phyloP scores from a whole-genome alignment of 2,888 invertebrate species.

The Capitulum mitella region DNA sequence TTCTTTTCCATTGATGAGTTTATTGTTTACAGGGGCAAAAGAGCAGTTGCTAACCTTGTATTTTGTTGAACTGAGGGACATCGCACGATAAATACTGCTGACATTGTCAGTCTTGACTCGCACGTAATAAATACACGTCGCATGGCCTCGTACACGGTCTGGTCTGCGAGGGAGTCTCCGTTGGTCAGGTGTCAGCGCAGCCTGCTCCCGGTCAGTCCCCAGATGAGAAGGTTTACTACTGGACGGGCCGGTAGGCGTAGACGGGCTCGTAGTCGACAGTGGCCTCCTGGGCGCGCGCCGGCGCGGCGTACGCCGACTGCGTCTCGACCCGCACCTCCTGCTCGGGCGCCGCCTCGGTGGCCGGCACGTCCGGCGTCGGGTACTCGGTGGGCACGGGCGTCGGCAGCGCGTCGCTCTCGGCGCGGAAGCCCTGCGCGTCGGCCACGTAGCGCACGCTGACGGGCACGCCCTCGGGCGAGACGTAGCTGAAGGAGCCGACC shows the following conservation, averaged over 20 bases:
- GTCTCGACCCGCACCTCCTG: background rate
- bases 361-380: constrained; percentile 16
- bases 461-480: background rate
- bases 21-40: too few species aligned
- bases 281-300: background rate
- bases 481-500: constrained; percentile 4
- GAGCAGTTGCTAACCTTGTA: too few species aligned
- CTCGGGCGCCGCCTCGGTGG: constrained; percentile 9
- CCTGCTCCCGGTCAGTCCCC: background rate
- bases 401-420: constrained; percentile 9
- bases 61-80: too few species aligned
- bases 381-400: constrained; percentile 12
- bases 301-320: background rate
- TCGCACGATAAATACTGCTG: too few species aligned
- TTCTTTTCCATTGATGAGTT: too few species aligned
- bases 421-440: constrained; percentile 6
- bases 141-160: too few species aligned
- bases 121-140: too few species aligned
- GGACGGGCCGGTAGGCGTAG: background rate
- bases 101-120: too few species aligned
- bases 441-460: background rate
- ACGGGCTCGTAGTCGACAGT: constrained; percentile 1
- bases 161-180: too few species aligned
- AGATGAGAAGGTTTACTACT: background rate
- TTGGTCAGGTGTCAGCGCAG: too few species aligned